Percentiles rank a stretch among this genome's conserved stretches.
Conservation (phyloP, 2,888 invertebrate species). For the Amblyjoppa fuscipennis region DNA sequence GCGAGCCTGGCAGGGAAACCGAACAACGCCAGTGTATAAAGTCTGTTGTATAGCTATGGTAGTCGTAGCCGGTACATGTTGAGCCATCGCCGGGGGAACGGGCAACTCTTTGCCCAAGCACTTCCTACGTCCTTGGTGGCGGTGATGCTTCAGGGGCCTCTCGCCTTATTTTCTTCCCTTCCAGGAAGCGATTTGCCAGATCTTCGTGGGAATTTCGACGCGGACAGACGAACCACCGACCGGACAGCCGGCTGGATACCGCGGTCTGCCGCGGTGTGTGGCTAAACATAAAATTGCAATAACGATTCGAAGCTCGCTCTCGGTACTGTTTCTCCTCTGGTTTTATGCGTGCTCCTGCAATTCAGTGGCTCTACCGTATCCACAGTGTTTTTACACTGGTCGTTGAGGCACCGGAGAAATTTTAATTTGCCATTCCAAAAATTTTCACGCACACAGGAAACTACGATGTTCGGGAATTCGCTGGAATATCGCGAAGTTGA, state of each 20-base stretch:
- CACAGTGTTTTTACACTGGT: constrained; percentile 9
- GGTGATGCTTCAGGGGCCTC: constrained; percentile 59
- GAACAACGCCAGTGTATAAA: constrained; percentile 24
- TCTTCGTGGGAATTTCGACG: constrained; percentile 68
- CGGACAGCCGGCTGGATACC: constrained; percentile 44
- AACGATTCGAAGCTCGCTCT: constrained; percentile 54
- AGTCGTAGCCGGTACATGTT: constrained; percentile 19
- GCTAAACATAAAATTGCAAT: constrained; percentile 59
- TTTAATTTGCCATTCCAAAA: background rate
- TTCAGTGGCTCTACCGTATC: constrained; percentile 30
- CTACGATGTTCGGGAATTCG: background rate
- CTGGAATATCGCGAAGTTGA: background rate
- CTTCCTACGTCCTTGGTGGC: constrained; percentile 66
- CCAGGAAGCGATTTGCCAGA: constrained; percentile 67
- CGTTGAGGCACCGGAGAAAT: background rate
- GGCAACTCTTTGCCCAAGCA: constrained; percentile 51
- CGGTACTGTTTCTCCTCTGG: constrained; percentile 21
- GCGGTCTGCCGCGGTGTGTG: constrained; percentile 33
- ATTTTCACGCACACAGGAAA: background rate
- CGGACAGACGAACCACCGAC: constrained; percentile 45
- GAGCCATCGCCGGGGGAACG: constrained; percentile 43
- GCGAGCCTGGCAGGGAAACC: constrained; percentile 15
- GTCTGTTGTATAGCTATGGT: constrained; percentile 16
- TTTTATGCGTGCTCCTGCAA: constrained; percentile 46
- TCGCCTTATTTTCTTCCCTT: constrained; percentile 61